Evolutionary conservation across 2,797 vertebrate genomes (phyloP).

Genomic region (Otolemur crassicaudatus): DNA sequence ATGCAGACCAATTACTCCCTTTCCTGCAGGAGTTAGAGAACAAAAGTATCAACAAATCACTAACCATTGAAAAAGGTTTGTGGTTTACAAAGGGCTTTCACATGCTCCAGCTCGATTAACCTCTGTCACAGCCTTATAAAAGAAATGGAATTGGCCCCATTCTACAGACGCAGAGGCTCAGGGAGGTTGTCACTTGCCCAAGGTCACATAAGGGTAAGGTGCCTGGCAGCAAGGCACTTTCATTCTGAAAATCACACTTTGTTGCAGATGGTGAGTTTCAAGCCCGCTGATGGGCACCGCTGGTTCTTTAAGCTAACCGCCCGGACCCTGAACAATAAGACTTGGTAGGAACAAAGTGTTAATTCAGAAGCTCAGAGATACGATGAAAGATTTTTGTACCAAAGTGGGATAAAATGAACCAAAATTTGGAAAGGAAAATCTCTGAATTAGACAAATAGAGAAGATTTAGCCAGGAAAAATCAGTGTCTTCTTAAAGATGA

Average conservation of each 20-base stretch:
- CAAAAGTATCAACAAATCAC: neutral
- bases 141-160: neutral
- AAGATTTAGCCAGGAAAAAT: neutral
- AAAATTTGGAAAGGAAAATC: neutral
- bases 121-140: neutral
- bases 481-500: neutral
- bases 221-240: neutral
- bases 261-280: neutral
- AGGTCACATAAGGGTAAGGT: neutral
- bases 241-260: neutral
- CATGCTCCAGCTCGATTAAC: neutral
- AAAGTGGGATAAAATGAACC: neutral
- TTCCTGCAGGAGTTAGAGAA: neutral
- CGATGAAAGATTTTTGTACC: neutral
- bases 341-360: neutral
- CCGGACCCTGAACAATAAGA: neutral
- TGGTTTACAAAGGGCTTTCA: neutral
- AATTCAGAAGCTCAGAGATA: conserved; percentile 13
- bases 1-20: neutral
- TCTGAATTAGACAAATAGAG: neutral
- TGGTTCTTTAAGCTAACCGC: neutral
- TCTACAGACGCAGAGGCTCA: neutral
- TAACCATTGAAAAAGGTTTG: neutral
- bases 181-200: neutral
- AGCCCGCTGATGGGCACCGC: neutral